phyloP scores from a whole-genome alignment of 1,140 invertebrate species.

The Leptoteleia sp. region DNA sequence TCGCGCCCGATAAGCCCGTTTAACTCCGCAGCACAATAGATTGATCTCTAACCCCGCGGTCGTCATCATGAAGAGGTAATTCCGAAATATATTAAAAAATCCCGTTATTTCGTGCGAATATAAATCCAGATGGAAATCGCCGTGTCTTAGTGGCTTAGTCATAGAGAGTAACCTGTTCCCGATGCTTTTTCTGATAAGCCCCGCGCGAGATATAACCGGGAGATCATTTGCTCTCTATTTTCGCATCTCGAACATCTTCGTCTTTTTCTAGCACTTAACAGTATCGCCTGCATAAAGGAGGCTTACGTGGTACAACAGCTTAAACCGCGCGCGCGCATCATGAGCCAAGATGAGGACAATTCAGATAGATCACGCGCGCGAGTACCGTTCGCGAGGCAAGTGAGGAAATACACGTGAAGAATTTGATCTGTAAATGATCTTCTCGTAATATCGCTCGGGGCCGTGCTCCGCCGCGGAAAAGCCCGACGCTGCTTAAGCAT shows the following conservation, averaged over 20 bases:
- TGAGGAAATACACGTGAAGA: slow-evolving; percentile 45
- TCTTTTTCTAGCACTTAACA: slow-evolving; percentile 54
- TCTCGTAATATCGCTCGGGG: slow-evolving; percentile 39
- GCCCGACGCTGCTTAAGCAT: slow-evolving; percentile 20
- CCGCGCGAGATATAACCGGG: slow-evolving; percentile 40
- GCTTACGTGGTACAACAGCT: slow-evolving; percentile 43
- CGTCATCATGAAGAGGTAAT: slow-evolving; percentile 48
- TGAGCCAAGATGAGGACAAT: slow-evolving; percentile 63
- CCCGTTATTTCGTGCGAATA: slow-evolving; percentile 59
- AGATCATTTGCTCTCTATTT: slow-evolving; percentile 61
- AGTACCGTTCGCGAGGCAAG: slow-evolving; percentile 52
- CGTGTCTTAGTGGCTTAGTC: slow-evolving; percentile 35
- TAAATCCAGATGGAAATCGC: slow-evolving; percentile 62
- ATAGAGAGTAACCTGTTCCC: slow-evolving; percentile 55
- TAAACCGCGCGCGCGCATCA: slow-evolving; percentile 59
- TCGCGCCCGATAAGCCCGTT: slow-evolving; percentile 37
- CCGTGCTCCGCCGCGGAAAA: slow-evolving; percentile 12
- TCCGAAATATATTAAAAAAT: slow-evolving; percentile 55
- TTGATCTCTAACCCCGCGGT: slow-evolving; percentile 42
- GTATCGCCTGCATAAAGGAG: slow-evolving; percentile 53
- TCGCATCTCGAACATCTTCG: slow-evolving; percentile 49
- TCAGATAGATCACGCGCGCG: slow-evolving; percentile 62
- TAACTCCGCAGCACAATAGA: slow-evolving; percentile 39
- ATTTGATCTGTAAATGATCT: slow-evolving; percentile 61
- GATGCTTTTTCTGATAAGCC: slow-evolving; percentile 63